Evolutionary conservation across 2,113 vertebrate genomes (phyloP).

Genomic region (Microtus ochrogaster): DNA sequence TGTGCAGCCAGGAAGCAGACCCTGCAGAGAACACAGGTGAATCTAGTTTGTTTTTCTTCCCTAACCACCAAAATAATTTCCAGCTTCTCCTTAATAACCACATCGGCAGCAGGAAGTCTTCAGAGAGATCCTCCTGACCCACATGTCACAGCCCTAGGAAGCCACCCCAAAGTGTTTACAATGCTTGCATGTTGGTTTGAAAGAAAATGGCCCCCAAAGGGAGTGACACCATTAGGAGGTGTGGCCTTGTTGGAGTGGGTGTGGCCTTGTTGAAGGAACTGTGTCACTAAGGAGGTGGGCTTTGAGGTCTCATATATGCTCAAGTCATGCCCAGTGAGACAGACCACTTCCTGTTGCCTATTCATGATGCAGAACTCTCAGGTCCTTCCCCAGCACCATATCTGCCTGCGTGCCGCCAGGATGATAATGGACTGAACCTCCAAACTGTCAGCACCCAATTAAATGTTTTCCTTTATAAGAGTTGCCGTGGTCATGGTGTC

Average conservation of each 20-base stretch:
- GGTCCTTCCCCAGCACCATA: neutral
- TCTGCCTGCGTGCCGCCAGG: neutral
- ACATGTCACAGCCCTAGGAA: neutral
- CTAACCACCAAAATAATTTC: neutral
- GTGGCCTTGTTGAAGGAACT: neutral
- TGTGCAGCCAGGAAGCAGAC: neutral
- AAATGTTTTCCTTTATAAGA: neutral
- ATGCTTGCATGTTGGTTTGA: neutral
- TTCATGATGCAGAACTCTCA: neutral
- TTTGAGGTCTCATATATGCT: neutral
- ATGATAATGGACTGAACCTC: neutral
- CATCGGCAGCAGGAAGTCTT: neutral
- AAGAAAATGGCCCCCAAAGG: neutral
- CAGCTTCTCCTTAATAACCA: accelerated
- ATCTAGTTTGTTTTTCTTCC: neutral
- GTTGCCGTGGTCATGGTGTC: neutral
- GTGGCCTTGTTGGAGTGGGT: neutral
- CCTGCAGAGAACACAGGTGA: neutral
- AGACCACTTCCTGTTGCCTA: neutral
- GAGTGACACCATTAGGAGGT: neutral
- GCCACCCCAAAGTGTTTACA: neutral
- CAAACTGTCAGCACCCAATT: neutral
- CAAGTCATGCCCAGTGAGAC: neutral
- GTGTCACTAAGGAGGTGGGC: neutral
- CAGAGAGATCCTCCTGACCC: neutral